Evolutionary conservation across 2,797 vertebrate genomes (phyloP), one percentile per base, ranked within the genome.

Genomic region (Triplophysa yarkandensis): DNA sequence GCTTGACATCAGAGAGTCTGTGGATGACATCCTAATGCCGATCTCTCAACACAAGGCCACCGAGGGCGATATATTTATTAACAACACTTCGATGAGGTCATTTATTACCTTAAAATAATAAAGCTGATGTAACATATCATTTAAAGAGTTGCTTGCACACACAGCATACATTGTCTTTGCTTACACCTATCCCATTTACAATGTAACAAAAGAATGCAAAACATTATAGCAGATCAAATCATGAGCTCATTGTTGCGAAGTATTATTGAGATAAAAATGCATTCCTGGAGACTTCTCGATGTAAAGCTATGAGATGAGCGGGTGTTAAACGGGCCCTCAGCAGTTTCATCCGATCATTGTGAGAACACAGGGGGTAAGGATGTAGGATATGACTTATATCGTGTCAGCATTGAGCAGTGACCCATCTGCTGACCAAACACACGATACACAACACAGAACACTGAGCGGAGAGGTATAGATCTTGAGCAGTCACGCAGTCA

Each of bases 381-480:
- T 75, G 44, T 57, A 74, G 78, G 68, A 73, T 71, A 41, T 80
- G 32, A 71, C 65, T 71, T 69, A 54, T 50, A 72, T 81, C 82
- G 80, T 80, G 48, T 61, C 62, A 72, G 58, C 76, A 84, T 84
- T 84, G 76, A 68, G 58, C 65, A 68, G 66, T 71, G 68, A 57
- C 52, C 74, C 27, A 19, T 69, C 79, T 46, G 64, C 55, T 30
- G 43, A 62, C 77, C 55, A 46, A 78, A 73, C 79, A 71, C 52
- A 68, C 41, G 61, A 68, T 60, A 46, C 57, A 64, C 64, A 60
- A 36, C 52, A 66, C 4, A 23, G 11, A 30, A 55, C 41, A 28
- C 50, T 27, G 32, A 58, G 25, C 63, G 16, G 28, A 34, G 58
- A 55, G 44, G 19, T 34, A 52, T 67, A 58, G 80, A 70, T 68